Percentiles rank a stretch among this genome's conserved stretches.
Conservation (phyloP, 2,888 invertebrate genomes). For the Drosophila algonquin region DNA sequence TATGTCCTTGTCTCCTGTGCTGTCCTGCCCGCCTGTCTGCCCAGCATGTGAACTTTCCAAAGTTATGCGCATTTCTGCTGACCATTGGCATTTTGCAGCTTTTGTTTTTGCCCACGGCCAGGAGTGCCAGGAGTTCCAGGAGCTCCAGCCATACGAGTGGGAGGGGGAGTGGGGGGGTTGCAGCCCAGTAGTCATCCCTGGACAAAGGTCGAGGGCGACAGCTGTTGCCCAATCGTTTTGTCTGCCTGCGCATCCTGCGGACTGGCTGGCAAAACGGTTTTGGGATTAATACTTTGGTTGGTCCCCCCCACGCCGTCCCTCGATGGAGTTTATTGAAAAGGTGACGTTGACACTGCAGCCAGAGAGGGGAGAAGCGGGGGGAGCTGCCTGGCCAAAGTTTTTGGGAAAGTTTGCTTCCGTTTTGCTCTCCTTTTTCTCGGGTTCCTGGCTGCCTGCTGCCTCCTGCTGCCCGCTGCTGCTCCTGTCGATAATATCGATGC, state of each 20-base stretch:
- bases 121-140: slow-evolving; percentile 3
- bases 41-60: slow-evolving; percentile 68
- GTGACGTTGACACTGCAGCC: slow-evolving; percentile 68
- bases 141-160: slow-evolving; percentile 1
- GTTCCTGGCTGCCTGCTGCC: not conserved
- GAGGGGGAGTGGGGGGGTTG: slow-evolving; percentile 2
- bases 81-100: slow-evolving; percentile 79
- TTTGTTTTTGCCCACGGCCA: slow-evolving; percentile 65
- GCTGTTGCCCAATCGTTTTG: slow-evolving; percentile 73
- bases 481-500: slow-evolving; percentile 72
- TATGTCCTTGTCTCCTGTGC: slow-evolving; percentile 48
- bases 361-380: slow-evolving; percentile 11
- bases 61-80: slow-evolving; percentile 79
- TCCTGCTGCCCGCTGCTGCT: slow-evolving; percentile 5
- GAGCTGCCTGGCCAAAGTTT: slow-evolving; percentile 42
- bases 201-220: slow-evolving; percentile 65
- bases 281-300: slow-evolving; percentile 74
- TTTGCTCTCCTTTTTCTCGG: slow-evolving; percentile 19
- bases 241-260: slow-evolving; percentile 67
- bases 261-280: slow-evolving; percentile 60
- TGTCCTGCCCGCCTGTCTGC: slow-evolving; percentile 55
- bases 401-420: slow-evolving; percentile 60
- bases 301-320: slow-evolving; percentile 41
- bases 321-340: slow-evolving; percentile 78
- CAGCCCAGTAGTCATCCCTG: slow-evolving; percentile 17